A percentile compares a stretch with the other conserved stretches of the same genome.
phyloP scores from a whole-genome alignment of 2,888 invertebrate genomes.

The Eurois occulta region DNA sequence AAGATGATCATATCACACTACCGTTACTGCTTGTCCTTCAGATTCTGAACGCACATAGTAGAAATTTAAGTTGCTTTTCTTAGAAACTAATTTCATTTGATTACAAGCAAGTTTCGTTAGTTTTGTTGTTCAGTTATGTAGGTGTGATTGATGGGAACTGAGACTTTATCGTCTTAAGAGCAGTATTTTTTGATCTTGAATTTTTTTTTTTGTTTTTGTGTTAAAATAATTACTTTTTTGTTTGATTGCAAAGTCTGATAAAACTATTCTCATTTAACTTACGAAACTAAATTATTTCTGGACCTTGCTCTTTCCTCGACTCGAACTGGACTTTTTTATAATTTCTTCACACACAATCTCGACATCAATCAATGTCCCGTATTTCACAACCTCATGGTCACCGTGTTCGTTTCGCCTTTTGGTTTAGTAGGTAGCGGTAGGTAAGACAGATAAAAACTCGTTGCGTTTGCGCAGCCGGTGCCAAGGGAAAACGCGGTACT shows the following conservation, averaged over 20 bases:
- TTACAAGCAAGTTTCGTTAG: not conserved
- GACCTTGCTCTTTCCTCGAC: not conserved
- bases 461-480: constrained; percentile 66
- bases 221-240: not conserved
- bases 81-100: not conserved
- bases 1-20: no score
- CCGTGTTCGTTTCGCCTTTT: constrained; percentile 78
- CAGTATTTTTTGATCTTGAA: not conserved
- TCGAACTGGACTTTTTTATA: constrained; percentile 1
- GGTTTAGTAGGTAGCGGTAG: constrained; percentile 84
- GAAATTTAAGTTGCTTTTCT: not conserved
- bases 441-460: constrained; percentile 80
- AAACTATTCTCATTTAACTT: not conserved
- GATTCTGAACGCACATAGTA: no score
- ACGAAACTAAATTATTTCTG: not conserved
- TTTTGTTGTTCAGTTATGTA: not conserved
- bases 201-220: not conserved
- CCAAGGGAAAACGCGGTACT: constrained; percentile 79
- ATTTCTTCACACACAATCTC: not conserved
- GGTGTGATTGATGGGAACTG: not conserved
- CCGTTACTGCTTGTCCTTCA: no score
- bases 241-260: not conserved
- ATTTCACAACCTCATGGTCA: constrained; percentile 65
- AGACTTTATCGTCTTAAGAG: not conserved
- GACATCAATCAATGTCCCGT: constrained; percentile 31